These are phyloP conservation scores for Spea multiplicata DNA, from an alignment of 2,113 vertebrate genomes.

Conservation along the genomic window DNA sequence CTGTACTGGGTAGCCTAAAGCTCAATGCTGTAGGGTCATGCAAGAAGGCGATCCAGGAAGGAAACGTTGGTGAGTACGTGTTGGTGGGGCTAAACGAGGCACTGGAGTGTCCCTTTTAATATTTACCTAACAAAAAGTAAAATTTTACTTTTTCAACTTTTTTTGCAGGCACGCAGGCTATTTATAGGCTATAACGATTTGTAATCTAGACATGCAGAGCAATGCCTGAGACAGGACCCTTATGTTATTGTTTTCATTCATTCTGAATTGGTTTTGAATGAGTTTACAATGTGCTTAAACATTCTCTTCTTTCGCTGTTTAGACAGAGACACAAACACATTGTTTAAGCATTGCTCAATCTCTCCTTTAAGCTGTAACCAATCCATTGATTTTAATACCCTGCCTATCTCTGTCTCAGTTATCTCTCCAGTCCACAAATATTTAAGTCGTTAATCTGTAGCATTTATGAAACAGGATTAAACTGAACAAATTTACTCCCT, in stretches of 20 bases:
- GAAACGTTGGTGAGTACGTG: no score
- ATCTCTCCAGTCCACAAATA: slow-evolving; percentile 12
- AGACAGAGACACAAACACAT: slow-evolving; percentile 6
- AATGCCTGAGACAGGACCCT: neutral
- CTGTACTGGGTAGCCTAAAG: no score
- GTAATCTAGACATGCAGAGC: no score
- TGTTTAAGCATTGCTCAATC: neutral
- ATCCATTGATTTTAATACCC: slow-evolving; percentile 5
- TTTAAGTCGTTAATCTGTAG: slow-evolving; percentile 7
- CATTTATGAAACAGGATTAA: neutral
- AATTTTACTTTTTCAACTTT: no score
- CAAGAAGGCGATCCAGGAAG: no score
- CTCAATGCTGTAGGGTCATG: no score
- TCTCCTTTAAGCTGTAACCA: neutral
- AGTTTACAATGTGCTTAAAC: neutral
- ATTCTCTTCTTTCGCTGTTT: neutral
- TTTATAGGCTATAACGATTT: no score
- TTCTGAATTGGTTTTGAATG: neutral
- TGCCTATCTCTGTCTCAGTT: slow-evolving; percentile 1
- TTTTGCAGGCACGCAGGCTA: no score
- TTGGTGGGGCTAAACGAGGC: no score
- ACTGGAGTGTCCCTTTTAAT: no score
- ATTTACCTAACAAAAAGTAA: no score
- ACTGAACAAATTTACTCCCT: neutral
- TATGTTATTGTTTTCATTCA: neutral